Conservation (phyloP, 2,888 invertebrate species). For the Germaria angustata region DNA sequence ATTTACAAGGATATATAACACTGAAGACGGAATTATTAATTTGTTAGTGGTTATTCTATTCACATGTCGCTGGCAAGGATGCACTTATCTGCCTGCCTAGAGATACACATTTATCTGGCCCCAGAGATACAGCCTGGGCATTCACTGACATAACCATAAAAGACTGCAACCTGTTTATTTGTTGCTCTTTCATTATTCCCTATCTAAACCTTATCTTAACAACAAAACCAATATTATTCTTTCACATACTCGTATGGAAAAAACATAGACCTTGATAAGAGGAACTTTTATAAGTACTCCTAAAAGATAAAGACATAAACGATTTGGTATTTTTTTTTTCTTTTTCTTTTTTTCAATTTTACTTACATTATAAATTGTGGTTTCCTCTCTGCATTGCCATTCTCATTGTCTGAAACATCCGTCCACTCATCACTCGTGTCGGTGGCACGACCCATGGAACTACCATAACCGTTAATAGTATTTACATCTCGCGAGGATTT, state of each 20-base stretch:
- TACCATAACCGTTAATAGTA: slow-evolving; percentile 60
- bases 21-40: too few relatives aligned
- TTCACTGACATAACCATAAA: too few relatives aligned
- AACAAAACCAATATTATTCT: slow-evolving; percentile 42
- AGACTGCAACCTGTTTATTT: neutral
- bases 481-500: slow-evolving; percentile 66
- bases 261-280: slow-evolving; percentile 22
- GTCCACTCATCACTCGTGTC: slow-evolving; percentile 80
- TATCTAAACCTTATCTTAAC: slow-evolving; percentile 1
- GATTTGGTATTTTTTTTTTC: neutral
- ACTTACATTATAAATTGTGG: slow-evolving; percentile 80
- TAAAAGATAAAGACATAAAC: neutral
- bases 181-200: neutral
- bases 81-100: too few relatives aligned
- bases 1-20: too few relatives aligned
- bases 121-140: too few relatives aligned
- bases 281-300: neutral
- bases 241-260: slow-evolving; percentile 5
- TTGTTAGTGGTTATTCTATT: too few relatives aligned
- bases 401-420: slow-evolving; percentile 77
- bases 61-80: too few relatives aligned
- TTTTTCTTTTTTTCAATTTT: slow-evolving; percentile 5
- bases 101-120: too few relatives aligned
- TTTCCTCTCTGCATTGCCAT: slow-evolving; percentile 54
- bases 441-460: slow-evolving; percentile 73